Percentiles rank a stretch among this genome's conserved stretches.
Conservation (phyloP, 64 coral and sea anemone species). For the Catalaphyllia jardinei region DNA sequence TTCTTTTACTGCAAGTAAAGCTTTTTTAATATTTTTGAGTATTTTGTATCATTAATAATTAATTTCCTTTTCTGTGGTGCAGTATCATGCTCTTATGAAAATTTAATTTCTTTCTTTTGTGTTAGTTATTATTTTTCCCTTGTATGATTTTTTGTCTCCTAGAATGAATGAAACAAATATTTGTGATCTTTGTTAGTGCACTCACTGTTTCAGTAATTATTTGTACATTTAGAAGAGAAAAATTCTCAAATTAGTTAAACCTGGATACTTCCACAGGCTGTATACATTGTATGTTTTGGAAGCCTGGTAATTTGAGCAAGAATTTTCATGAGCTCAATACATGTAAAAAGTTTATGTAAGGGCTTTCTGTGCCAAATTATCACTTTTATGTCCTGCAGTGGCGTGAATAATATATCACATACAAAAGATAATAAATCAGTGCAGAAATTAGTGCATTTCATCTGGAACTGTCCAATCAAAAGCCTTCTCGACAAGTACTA, state of each 20-base stretch:
- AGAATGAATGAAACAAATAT: conserved; percentile 46
- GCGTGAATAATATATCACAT: conserved; percentile 21
- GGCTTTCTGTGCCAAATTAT: conserved; percentile 10
- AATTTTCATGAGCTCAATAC: not conserved
- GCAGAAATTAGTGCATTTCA: not conserved
- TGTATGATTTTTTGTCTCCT: conserved; percentile 1
- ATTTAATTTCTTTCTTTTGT: conserved; percentile 16
- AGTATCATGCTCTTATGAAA: conserved; percentile 22
- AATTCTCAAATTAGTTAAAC: not conserved
- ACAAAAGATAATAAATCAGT: conserved; percentile 21
- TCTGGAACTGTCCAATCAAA: conserved; percentile 34
- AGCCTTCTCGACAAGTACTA: not conserved
- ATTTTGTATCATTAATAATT: conserved; percentile 19
- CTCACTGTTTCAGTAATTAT: not conserved
- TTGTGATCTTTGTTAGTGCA: conserved; percentile 17
- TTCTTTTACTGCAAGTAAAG: not conserved
- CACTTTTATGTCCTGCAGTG: not conserved
- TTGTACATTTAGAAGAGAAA: not conserved
- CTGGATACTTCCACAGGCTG: no score
- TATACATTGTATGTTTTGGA: no score
- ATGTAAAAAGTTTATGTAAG: conserved; percentile 2
- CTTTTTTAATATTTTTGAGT: not conserved
- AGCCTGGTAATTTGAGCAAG: not conserved
- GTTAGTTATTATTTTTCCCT: not conserved
- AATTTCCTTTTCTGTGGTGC: conserved; percentile 10